Conservation (phyloP, 1,140 invertebrate genomes). For the Daktulosphaira vitifoliae region DNA sequence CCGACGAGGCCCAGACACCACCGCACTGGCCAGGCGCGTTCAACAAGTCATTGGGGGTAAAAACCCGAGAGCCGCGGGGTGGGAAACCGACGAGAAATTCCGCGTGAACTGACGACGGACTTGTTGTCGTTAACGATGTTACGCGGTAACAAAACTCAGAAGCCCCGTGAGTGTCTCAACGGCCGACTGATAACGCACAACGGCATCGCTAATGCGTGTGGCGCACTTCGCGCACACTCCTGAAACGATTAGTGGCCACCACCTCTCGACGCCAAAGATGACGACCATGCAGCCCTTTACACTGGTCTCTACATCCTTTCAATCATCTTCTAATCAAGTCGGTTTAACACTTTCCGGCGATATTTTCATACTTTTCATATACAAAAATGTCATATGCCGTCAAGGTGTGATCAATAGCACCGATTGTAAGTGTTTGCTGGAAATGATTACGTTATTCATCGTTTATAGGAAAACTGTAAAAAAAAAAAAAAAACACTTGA, state of each 20-base stretch:
- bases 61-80: not conserved
- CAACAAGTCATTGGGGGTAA: not conserved
- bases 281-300: not conserved
- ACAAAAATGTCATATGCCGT: no score
- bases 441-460: no score
- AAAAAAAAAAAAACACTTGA: no score
- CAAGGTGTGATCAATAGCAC: no score
- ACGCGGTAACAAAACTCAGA: not conserved
- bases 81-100: not conserved
- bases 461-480: no score
- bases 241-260: not conserved
- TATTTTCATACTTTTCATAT: no score
- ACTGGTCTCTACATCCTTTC: no score
- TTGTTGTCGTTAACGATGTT: not conserved
- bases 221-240: slow-evolving; percentile 5
- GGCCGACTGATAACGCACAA: not conserved
- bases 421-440: no score
- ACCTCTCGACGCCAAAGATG: not conserved
- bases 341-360: no score
- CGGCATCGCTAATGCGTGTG: not conserved
- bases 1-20: not conserved
- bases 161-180: not conserved
- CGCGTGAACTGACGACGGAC: not conserved
- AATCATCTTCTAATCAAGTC: no score
- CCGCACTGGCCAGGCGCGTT: not conserved